Base-by-base conservation (phyloP, 2,888 invertebrate genomes). In the Mythimna ferrago region DNA sequence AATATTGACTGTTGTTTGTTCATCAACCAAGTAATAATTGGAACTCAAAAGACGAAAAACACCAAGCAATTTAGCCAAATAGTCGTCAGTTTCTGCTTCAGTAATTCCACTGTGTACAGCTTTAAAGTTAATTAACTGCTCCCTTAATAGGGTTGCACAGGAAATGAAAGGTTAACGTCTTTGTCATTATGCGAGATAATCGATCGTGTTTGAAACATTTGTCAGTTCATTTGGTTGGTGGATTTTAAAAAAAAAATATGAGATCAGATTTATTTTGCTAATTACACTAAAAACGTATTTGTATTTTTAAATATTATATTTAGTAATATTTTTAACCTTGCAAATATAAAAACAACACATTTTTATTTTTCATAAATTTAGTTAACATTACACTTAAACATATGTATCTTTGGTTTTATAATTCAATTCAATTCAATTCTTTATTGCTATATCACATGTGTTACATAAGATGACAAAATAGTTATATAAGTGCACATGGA, bases 41-140 rank as follows among this genome's bases (percentile, higher is more conserved):
- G 72, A 7, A 69, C 60, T 64, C 38, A 26, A 51, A 16, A 58
- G 32, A 65, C 38, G n/a, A 66, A 53, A 38, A 32, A 65, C 53
- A 53, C n/a, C 16, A n/a, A 70, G 16, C 54, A 57, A 32, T 56
- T 60, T 11, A 65, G 9, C 10, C n/a, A 35, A 66, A 67, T 44
- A 65, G 61, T 53, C 54, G 66, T 64, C 21, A 65, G 62, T 73
- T 82, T 81, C 70, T 51, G 58, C 54, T 32, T 71, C 53, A 76
- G 67, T 68, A 26, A 73, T 38, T 67, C 48, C 41, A n/a, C 44
- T 51, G 32, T 38, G 63, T 76, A 65, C 58, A 70, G 57, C 53
- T 58, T 57, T 51, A 62, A 77, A 81, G 67, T 73, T 71, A 80
- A 81, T 81, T 73, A 77, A 77, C 9, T 73, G 26, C 21, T 63